phyloP scores from a whole-genome alignment of 2,888 invertebrate species.

The Galerucella nymphaeae region DNA sequence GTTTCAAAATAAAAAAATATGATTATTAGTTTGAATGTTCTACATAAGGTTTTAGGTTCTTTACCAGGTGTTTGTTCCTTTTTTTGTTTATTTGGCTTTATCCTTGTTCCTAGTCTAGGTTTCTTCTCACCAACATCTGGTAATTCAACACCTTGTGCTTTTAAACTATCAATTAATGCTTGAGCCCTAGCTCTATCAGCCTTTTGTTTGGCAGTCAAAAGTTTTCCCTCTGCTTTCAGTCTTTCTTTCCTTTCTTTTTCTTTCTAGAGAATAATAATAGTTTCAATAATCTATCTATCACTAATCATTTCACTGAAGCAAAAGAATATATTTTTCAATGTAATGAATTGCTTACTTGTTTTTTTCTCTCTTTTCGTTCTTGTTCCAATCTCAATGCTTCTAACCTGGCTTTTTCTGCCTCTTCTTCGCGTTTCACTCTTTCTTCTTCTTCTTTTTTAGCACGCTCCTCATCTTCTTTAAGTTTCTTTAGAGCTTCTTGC shows the following conservation, averaged over 20 bases:
- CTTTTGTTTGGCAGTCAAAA: slow-evolving; percentile 93
- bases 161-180: slow-evolving; percentile 87
- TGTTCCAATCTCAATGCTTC: slow-evolving; percentile 83
- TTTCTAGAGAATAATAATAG: slow-evolving; percentile 3
- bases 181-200: slow-evolving; percentile 80
- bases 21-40: no score
- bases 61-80: slow-evolving; percentile 66
- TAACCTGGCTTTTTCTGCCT: slow-evolving; percentile 80
- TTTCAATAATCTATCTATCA: no score
- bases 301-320: no score
- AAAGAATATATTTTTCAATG: no score
- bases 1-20: not conserved
- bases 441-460: slow-evolving; percentile 82
- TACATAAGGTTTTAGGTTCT: not conserved
- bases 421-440: slow-evolving; percentile 80
- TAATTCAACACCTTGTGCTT: slow-evolving; percentile 87
- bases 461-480: slow-evolving; percentile 90
- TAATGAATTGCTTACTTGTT: slow-evolving; percentile 77
- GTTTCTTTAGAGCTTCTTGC: slow-evolving; percentile 90
- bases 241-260: slow-evolving; percentile 91
- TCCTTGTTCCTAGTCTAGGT: slow-evolving; percentile 77
- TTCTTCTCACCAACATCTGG: slow-evolving; percentile 76
- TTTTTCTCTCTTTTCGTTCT: slow-evolving; percentile 83
- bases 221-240: slow-evolving; percentile 95
- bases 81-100: slow-evolving; percentile 77